Base-by-base conservation (phyloP, 2,113 vertebrate genomes). In the Colossoma macropomum region DNA sequence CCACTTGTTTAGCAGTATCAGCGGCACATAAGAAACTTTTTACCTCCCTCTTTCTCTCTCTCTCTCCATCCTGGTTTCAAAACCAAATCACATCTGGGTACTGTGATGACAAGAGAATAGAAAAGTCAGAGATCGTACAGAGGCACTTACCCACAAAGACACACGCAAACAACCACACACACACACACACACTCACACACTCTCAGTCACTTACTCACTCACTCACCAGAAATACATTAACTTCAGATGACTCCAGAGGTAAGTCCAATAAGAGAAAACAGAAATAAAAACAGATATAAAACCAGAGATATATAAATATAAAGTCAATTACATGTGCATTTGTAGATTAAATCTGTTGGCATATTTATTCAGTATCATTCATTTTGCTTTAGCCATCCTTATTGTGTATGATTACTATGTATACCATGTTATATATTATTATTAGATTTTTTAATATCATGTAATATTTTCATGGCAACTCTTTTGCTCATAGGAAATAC, bases 71-170 rank as follows among this genome's bases (percentile, higher is more conserved):
- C 52, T 62, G 28, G 34, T 30, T 60, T 19, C 23, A 65, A 32
- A 86, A 19, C 50, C 54, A 86, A 79, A 77, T 76, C 80, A 81
- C 30, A 27, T 81, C 74, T 34, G 15, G 41, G 62, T 82, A 5
- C 50, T 74, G 74, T 70, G 30, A 78, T 75, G 76, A 77, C 66
- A 56, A 41, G 28, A 71, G 38, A 41, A 17, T 45, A 30, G 17
- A 32, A 71, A 70, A 59, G 34, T 32, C 30, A 80, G 25, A 65
- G n/a, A 54, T 59, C 34, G 48, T 13, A 81, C 54, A 48, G 63
- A 13, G 8, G 32, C 27, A 32, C n/a, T n/a, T 23, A 38, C 56
- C 11, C 66, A n/a, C 54, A 63, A 25, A 34, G 11, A 13, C 28
- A 25, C 30, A 8, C 12, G 16, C 27, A 54, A 65, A 13, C 65